A percentile compares a stretch with the other conserved stretches of the same genome.
Evolutionary conservation across 2,113 vertebrate genomes (phyloP).

Genomic region (Charina bottae): DNA sequence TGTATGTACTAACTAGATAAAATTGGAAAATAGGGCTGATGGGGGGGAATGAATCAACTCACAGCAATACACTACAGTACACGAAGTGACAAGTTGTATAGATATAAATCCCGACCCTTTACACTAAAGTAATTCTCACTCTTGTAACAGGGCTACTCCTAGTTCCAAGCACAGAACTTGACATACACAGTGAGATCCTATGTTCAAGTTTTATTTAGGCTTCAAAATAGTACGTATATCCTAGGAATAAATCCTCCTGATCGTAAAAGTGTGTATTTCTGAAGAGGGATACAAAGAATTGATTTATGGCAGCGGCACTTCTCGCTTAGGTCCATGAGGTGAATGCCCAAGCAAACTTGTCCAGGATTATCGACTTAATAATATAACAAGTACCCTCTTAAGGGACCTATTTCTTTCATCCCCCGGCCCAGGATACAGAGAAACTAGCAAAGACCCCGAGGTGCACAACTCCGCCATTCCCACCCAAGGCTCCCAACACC

Average conservation of each 20-base stretch:
- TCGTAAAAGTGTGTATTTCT: background rate
- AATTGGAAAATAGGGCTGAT: background rate
- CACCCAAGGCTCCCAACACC: background rate
- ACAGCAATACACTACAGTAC: background rate
- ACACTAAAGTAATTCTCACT: background rate
- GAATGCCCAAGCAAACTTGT: background rate
- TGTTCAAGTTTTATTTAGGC: background rate
- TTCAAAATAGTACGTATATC: background rate
- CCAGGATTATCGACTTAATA: background rate
- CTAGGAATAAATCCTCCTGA: background rate
- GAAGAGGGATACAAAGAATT: background rate
- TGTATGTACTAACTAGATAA: background rate
- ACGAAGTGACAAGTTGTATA: background rate
- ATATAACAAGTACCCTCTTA: background rate
- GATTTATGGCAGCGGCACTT: background rate
- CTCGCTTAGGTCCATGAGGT: background rate
- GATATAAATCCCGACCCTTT: background rate
- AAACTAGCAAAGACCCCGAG: too few relatives aligned
- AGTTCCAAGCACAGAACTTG: background rate
- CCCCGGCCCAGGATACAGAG: background rate
- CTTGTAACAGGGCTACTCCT: background rate
- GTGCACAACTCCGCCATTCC: background rate
- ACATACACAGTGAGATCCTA: background rate
- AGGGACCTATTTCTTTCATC: background rate
- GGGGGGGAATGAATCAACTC: background rate